Conservation (phyloP, 1,140 invertebrate genomes). For the Meloidogyne chitwoodi region DNA sequence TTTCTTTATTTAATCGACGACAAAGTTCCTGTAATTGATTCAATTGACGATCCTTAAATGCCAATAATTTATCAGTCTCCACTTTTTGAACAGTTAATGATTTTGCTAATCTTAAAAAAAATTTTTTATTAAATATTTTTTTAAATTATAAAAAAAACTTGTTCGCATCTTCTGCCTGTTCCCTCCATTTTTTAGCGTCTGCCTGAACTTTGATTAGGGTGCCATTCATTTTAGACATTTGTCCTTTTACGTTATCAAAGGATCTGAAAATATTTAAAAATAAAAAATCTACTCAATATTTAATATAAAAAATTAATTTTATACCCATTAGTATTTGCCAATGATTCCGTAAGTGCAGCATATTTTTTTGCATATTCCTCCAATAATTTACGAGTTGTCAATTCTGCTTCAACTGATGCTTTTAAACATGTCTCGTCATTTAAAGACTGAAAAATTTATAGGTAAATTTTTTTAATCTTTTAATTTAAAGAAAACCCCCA, state of each 20-base stretch:
- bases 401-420: constrained; percentile 34
- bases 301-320: neutral
- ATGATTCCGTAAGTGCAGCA: constrained; percentile 22
- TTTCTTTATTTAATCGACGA: constrained; percentile 38
- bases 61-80: constrained; percentile 17
- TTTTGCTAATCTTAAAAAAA: constrained; percentile 15
- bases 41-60: constrained; percentile 38
- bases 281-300: neutral
- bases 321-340: constrained; percentile 33
- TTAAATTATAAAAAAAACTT: constrained; percentile 19
- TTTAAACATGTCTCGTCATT: constrained; percentile 35
- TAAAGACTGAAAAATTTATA: constrained; percentile 31
- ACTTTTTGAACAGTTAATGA: constrained; percentile 23
- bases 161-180: constrained; percentile 32
- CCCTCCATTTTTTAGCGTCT: constrained; percentile 31
- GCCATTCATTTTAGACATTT: constrained; percentile 47
- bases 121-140: neutral
- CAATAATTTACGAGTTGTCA: constrained; percentile 29
- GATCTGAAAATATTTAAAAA: constrained; percentile 1
- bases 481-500: too few relatives aligned
- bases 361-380: constrained; percentile 39
- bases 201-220: constrained; percentile 40
- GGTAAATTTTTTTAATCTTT: neutral
- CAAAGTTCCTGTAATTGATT: constrained; percentile 47
- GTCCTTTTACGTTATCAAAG: constrained; percentile 36